Percentiles rank a stretch among this genome's conserved stretches.
phyloP scores from a whole-genome alignment of 2,797 vertebrate species.

The Harpagifer antarcticus region DNA sequence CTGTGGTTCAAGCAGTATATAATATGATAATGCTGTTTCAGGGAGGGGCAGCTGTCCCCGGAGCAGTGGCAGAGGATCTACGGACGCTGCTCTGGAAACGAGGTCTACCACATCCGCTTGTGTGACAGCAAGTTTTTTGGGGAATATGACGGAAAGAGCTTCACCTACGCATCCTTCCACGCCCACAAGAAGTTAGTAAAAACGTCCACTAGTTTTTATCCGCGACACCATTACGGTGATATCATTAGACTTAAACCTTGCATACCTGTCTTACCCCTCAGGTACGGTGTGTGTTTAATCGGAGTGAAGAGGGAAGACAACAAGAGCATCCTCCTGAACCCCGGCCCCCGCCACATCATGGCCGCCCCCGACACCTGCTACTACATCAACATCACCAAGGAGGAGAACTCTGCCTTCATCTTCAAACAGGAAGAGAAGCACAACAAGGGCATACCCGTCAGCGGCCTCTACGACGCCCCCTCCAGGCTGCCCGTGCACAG shows the following conservation, averaged over 20 bases:
- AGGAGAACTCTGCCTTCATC: constrained; percentile 97
- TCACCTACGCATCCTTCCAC: constrained; percentile 96
- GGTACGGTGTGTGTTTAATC: constrained; percentile 92
- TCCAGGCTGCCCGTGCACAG: constrained; percentile 95
- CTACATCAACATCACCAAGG: constrained; percentile 99
- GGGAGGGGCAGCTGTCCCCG: constrained; percentile 92
- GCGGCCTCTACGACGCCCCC: constrained; percentile 88
- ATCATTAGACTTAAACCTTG: not conserved
- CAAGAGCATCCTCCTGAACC: constrained; percentile 92
- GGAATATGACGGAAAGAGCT: constrained; percentile 96
- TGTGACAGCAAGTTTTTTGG: constrained; percentile 97
- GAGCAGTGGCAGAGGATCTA: constrained; percentile 97
- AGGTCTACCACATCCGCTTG: constrained; percentile 95
- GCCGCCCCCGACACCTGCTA: constrained; percentile 93
- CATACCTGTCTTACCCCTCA: constrained; percentile 80
- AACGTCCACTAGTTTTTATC: not conserved
- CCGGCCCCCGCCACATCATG: constrained; percentile 92
- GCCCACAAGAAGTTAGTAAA: constrained; percentile 94
- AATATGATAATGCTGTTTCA: constrained; percentile 64
- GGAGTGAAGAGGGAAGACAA: constrained; percentile 92
- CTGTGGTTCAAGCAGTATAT: not conserved
- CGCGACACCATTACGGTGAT: too few relatives aligned
- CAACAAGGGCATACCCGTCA: constrained; percentile 80
- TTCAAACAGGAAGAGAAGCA: constrained; percentile 96
- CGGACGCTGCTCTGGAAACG: constrained; percentile 95